Percentiles rank a stretch among this genome's conserved stretches.
Evolutionary conservation across 2,888 invertebrate species (phyloP).

Genomic region (Coremacera marginata): DNA sequence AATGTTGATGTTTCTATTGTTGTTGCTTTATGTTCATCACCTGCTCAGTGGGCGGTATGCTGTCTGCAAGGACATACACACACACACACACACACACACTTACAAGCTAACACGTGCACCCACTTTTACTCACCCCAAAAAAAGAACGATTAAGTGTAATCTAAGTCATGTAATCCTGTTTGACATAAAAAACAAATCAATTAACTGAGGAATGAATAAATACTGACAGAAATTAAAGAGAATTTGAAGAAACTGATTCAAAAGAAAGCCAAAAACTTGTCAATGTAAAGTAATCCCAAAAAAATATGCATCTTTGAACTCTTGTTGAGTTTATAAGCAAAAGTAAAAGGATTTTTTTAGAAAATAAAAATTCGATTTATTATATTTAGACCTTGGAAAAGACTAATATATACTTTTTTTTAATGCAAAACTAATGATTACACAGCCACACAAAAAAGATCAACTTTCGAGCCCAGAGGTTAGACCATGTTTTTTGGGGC

Average conservation of each 20-base stretch:
- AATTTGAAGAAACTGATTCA: background rate
- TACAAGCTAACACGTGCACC: conserved; percentile 55
- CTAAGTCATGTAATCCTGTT: conserved; percentile 63
- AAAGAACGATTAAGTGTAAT: conserved; percentile 57
- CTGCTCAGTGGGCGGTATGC: conserved; percentile 62
- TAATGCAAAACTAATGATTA: no score
- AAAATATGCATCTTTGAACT: no score
- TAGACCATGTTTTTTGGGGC: no score
- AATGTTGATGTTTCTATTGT: background rate
- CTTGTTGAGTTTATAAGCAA: no score
- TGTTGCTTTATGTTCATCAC: conserved; percentile 42
- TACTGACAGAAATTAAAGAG: background rate
- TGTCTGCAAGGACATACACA: conserved; percentile 19
- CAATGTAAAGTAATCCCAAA: background rate
- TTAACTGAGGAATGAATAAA: conserved; percentile 52
- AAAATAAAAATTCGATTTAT: no score
- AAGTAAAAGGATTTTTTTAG: no score
- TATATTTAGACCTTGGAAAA: no score
- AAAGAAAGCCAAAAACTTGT: background rate
- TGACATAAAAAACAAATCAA: conserved; percentile 69
- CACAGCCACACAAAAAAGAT: no score
- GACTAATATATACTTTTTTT: no score
- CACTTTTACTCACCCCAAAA: conserved; percentile 51
- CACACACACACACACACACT: conserved; percentile 32
- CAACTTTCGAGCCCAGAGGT: no score